phyloP scores from a whole-genome alignment of 2,113 vertebrate species.

The Suricata suricatta region DNA sequence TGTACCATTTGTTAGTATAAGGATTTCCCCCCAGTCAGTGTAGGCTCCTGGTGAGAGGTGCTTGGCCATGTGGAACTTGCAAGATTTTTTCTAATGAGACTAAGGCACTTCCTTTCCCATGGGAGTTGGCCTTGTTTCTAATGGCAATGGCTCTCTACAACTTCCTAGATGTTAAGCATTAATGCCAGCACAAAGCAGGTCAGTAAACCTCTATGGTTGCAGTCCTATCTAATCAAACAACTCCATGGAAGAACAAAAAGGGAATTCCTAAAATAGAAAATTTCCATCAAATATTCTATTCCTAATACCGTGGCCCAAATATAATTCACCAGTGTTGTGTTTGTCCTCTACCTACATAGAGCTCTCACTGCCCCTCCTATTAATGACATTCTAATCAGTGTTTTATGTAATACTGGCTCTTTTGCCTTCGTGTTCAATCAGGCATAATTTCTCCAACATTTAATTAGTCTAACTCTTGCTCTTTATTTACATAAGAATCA shows the following conservation, averaged over 20 bases:
- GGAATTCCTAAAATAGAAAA: background rate
- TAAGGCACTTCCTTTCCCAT: background rate
- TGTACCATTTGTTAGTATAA: background rate
- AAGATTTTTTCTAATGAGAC: constrained; percentile 18
- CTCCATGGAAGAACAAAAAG: background rate
- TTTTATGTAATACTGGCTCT: background rate
- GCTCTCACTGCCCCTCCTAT: background rate
- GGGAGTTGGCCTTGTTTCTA: background rate
- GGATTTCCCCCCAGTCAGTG: background rate
- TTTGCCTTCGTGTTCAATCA: background rate
- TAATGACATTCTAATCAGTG: background rate
- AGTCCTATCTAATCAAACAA: background rate
- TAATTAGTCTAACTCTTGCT: background rate
- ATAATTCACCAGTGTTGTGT: background rate
- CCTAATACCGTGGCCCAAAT: background rate
- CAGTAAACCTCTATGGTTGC: background rate
- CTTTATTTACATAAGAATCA: background rate
- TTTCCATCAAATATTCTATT: background rate
- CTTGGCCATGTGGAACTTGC: background rate
- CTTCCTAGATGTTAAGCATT: constrained; percentile 10
- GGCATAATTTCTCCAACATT: background rate
- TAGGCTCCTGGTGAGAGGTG: background rate
- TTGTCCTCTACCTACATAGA: background rate
- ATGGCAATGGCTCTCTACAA: background rate
- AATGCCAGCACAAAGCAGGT: background rate